Evolutionary conservation across 2,888 invertebrate genomes (phyloP), one percentile per base, ranked within the genome.

Genomic region (Dioctria rufipes): DNA sequence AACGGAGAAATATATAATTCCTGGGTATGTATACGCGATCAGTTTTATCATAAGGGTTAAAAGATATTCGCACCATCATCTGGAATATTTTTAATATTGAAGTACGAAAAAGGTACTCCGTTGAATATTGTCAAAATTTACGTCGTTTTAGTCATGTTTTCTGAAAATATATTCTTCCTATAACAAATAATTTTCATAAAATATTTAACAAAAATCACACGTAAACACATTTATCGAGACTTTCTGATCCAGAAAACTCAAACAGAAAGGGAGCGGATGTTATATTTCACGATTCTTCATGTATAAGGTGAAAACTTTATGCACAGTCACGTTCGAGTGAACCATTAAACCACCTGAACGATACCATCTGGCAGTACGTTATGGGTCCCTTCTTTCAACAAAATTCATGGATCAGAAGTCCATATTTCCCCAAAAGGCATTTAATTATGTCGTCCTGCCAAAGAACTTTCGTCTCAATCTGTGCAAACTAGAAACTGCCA

Each of bases 381-480:
- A 43, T 51, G 37, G 46, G 61, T 49, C 63, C 49, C 46, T 77
- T 63, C 77, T 63, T 77, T 77, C 77, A 63, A 46, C 63, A 77
- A 77, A 77, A 77, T 77, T 77, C 77, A 61, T 77, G 77, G 77
- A 77, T 77, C 77, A 77, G 63, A 63, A 77, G 77, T 63, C 77
- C 77, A 77, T 77, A 63, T 63, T 77, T 77, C 49, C 77, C 77
- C 46, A 39, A 77, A 63, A 63, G 77, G 77, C 77, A 77, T 77
- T 77, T 77, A 77, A 77, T 77, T 77, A 77, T 77, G 77, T 77
- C 77, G 63, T 63, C 77, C 49, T 42, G 51, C 39, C 63, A 43
- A 61, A 63, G 77, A 63, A 63, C 63, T 77, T 77, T 77, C 63
- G 49, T 63, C 63, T 61, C 77, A 63, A 77, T 63, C 46, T 49